Evolutionary conservation across 2,888 invertebrate genomes (phyloP).

Genomic region (Disparrhopalites patrizii): DNA sequence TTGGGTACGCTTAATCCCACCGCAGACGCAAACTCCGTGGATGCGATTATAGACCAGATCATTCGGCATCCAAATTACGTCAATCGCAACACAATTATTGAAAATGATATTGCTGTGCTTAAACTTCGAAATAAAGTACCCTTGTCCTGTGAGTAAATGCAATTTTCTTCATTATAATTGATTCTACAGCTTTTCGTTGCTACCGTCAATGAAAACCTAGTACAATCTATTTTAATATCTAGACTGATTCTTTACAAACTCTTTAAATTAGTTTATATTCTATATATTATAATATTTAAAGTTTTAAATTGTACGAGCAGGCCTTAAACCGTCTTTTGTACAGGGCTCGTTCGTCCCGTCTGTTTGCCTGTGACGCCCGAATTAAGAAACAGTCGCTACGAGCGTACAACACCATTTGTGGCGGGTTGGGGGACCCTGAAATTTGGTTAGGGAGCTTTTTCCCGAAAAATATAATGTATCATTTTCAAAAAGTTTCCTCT

Average conservation of each 20-base stretch:
- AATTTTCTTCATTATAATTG: constrained; percentile 36
- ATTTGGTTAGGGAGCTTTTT: constrained; percentile 63
- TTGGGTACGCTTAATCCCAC: constrained; percentile 73
- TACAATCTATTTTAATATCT: too few relatives aligned
- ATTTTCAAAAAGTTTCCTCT: too few relatives aligned
- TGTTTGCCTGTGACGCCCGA: constrained; percentile 65
- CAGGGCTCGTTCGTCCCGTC: constrained; percentile 67
- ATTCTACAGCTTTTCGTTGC: not conserved
- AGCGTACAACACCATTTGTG: constrained; percentile 63
- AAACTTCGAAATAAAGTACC: constrained; percentile 59
- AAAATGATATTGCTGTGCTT: constrained; percentile 74
- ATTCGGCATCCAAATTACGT: constrained; percentile 68
- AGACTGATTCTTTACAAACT: too few relatives aligned
- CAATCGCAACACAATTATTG: constrained; percentile 58
- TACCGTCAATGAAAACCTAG: too few relatives aligned
- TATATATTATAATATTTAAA: too few relatives aligned
- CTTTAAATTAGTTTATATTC: too few relatives aligned
- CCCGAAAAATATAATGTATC: too few relatives aligned
- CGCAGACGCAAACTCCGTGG: constrained; percentile 60
- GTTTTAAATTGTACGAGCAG: not conserved
- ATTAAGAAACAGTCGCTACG: constrained; percentile 58
- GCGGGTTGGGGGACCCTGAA: constrained; percentile 77
- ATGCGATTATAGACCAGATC: constrained; percentile 60
- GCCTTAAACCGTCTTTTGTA: constrained; percentile 48
- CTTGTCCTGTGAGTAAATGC: constrained; percentile 60